Conservation (phyloP, 2,113 vertebrate genomes). For the Copsychus sechellarum region DNA sequence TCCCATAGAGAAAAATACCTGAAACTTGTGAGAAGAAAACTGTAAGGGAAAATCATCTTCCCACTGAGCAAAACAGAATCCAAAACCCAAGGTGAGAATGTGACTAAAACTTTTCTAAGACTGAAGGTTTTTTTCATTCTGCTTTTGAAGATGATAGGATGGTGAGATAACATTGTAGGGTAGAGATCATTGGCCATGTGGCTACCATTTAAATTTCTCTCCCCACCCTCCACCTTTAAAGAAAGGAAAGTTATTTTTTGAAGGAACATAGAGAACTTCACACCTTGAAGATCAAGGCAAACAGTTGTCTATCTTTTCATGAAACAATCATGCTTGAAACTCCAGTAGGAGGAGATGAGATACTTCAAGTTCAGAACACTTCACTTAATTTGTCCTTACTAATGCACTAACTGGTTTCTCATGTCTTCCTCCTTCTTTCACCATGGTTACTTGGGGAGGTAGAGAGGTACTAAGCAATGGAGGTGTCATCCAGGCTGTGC, state of each 20-base stretch:
- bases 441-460: slow-evolving; percentile 69
- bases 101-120: background rate
- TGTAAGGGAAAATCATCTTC: background rate
- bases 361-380: slow-evolving; percentile 47
- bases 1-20: background rate
- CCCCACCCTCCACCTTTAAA: background rate
- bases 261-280: background rate
- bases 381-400: slow-evolving; percentile 64
- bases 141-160: background rate
- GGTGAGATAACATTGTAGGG: background rate
- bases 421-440: slow-evolving; percentile 67
- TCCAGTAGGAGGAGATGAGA: slow-evolving; percentile 29
- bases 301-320: background rate
- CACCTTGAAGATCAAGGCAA: background rate
- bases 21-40: background rate
- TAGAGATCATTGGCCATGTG: background rate
- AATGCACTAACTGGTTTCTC: slow-evolving; percentile 64
- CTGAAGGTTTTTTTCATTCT: background rate
- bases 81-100: background rate
- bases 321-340: slow-evolving; percentile 39
- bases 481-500: slow-evolving; percentile 77
- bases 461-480: slow-evolving; percentile 77
- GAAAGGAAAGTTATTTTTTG: background rate
- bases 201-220: background rate
- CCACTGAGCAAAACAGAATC: background rate